A percentile compares a stretch with the other conserved stretches of the same genome.
These are phyloP conservation scores for Megaptera novaeangliae DNA, from an alignment of 2,113 vertebrate genomes.

Conservation along the genomic window DNA sequence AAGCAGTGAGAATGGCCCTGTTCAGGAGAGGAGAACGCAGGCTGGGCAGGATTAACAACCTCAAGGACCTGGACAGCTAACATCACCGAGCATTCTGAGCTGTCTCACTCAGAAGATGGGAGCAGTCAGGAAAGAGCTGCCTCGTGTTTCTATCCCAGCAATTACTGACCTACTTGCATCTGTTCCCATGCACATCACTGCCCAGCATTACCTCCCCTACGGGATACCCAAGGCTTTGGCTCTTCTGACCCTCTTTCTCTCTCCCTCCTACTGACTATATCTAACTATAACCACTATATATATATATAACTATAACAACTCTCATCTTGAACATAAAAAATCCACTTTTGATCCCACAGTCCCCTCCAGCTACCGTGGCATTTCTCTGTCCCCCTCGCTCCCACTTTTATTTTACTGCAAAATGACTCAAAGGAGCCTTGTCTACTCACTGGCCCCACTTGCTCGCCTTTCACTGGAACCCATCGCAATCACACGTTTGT, in stretches of 20 bases:
- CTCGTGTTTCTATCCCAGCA: neutral
- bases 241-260: neutral
- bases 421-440: neutral
- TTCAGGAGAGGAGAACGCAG: neutral
- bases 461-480: neutral
- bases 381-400: neutral
- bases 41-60: neutral
- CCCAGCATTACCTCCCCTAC: neutral
- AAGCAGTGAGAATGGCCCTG: neutral
- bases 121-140: neutral
- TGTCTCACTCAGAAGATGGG: neutral
- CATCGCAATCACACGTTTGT: neutral
- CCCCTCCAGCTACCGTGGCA: neutral
- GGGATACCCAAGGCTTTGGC: neutral
- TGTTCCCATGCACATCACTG: fast-evolving
- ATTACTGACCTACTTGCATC: neutral
- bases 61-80: neutral
- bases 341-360: neutral
- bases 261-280: neutral
- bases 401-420: neutral
- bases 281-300: neutral
- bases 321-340: neutral
- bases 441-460: neutral
- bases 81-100: neutral
- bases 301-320: neutral